Evolutionary conservation across 2,888 invertebrate species (phyloP), one percentile per base, ranked within the genome.

Genomic region (Tetragonula carbonaria): DNA sequence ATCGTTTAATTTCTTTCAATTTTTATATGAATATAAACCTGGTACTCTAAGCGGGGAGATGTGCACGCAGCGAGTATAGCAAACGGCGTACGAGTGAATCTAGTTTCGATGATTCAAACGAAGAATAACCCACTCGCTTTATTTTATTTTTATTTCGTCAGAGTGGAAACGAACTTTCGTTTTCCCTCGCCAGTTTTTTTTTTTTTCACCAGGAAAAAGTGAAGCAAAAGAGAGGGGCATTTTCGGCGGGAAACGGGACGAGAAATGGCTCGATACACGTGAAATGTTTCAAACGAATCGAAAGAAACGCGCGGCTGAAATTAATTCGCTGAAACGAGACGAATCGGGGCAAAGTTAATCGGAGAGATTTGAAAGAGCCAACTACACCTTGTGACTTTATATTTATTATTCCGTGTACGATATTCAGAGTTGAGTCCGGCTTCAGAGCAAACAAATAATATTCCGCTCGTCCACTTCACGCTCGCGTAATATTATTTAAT

Each of bases 401-500:
- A 62, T 84, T 84, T 80, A 84, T 83, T 83, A 79, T 82, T 72
- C 62, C 55, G 70, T 4, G 70, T 62, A 66, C 78, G 67, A 65
- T 73, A 80, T 84, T 72, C 50, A 38, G 63, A 72, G 55, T 75
- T 74, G 67, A 62, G 8, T 59, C 53, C 70, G 63, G 63, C 33
- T 59, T 33, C 33, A 33, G 57, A 63, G 59, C 70, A 83, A 85
- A 63, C 75, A 28, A 28, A 28, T 28, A 28, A 28, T 28, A 28
- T 28, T 57, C 53, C 45, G 74, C n/a, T 11, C 45, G 57, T 67
- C 74, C 80, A 73, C 67, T 80, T 68, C 38, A n/a, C 53, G 59
- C 63, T 55, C 38, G 16, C 23, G 72, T 28, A n/a, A 62, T 79
- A 72, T 74, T 68, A 79, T 80, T 76, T 84, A 78, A 73, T 50